phyloP scores from a whole-genome alignment of 2,797 vertebrate genomes.

The Hippopotamyrus pictus region DNA sequence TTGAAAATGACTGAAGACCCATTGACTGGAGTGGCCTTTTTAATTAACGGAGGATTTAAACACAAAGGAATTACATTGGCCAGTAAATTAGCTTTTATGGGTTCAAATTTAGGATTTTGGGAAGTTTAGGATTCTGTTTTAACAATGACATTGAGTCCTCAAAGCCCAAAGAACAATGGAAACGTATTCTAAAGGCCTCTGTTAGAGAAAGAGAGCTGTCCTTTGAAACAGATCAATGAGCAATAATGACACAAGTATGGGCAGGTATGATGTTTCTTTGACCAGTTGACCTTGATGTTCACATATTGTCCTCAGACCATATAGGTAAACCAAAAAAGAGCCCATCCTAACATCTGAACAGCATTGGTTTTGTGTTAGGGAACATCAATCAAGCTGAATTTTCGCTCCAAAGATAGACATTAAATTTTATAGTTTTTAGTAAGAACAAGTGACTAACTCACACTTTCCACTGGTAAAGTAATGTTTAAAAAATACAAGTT shows the following conservation, averaged over 20 bases:
- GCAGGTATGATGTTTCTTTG: neutral
- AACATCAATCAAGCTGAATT: neutral
- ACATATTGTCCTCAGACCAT: neutral
- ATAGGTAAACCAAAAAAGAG: neutral
- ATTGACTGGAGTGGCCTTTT: neutral
- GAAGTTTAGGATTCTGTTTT: slow-evolving; percentile 23
- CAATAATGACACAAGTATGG: neutral
- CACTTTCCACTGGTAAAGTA: neutral
- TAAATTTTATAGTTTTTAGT: neutral
- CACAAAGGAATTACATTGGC: neutral
- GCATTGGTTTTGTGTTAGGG: neutral
- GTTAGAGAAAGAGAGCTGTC: neutral
- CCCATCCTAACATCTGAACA: neutral
- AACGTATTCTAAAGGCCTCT: neutral
- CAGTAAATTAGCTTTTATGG: neutral
- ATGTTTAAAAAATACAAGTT: neutral
- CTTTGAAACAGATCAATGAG: neutral
- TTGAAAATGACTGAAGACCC: neutral
- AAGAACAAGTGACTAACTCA: neutral
- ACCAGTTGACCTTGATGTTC: neutral
- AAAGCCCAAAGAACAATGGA: neutral
- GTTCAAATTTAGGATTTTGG: neutral
- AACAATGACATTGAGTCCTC: neutral
- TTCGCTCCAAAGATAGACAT: neutral
- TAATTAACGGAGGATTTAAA: neutral